phyloP scores from a whole-genome alignment of 1,140 invertebrate genomes.

The Calliphora vicina region DNA sequence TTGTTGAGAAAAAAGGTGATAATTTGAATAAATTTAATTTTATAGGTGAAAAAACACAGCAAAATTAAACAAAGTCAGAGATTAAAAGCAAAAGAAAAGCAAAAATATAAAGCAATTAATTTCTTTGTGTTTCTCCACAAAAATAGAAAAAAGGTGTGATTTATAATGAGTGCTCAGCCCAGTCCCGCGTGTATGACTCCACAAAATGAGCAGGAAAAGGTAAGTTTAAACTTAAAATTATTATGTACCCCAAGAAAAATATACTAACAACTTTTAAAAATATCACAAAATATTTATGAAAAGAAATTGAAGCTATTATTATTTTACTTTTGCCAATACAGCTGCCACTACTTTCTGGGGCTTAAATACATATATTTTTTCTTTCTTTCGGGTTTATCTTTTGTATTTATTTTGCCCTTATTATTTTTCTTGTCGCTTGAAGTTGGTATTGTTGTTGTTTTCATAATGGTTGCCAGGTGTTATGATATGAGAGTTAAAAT shows the following conservation, averaged over 20 bases:
- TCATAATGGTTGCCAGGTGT: slow-evolving; percentile 13
- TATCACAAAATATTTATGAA: not conserved
- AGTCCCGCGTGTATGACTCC: slow-evolving; percentile 57
- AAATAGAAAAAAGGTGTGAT: slow-evolving; percentile 22
- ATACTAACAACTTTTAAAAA: not conserved
- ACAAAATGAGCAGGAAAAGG: slow-evolving; percentile 57
- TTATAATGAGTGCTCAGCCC: slow-evolving; percentile 56
- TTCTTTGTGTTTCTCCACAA: slow-evolving; percentile 17
- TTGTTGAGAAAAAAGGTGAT: not conserved
- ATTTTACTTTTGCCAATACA: not conserved
- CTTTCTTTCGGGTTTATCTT: not conserved
- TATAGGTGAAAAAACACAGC: slow-evolving; percentile 1
- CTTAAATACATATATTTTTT: not conserved
- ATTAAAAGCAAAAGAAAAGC: not conserved
- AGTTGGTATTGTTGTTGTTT: not conserved
- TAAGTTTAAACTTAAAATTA: slow-evolving; percentile 29
- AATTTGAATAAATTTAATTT: not conserved
- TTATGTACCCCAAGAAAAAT: not conserved
- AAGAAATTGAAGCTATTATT: not conserved
- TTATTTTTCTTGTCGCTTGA: not conserved
- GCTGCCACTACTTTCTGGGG: not conserved
- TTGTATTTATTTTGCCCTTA: slow-evolving; percentile 7
- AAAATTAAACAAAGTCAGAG: not conserved
- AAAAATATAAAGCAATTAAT: not conserved
- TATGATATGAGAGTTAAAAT: not conserved